Evolutionary conservation across 2,888 invertebrate species (phyloP), one percentile per base, ranked within the genome.

Genomic region (Apotomis capreana): DNA sequence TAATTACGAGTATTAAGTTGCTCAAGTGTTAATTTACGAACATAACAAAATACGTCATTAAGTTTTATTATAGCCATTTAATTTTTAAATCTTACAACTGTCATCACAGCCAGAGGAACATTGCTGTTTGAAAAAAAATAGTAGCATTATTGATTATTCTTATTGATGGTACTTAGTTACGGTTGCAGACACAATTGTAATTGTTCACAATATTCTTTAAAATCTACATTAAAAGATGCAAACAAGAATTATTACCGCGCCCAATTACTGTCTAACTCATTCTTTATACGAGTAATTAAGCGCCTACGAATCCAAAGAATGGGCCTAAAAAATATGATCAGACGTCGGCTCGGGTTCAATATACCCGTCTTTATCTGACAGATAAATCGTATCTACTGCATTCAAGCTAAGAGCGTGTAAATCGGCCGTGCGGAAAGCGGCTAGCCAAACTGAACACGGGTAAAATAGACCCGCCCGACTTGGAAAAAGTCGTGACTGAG

Each of bases 401-500:
- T 69, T 55, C 55, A 57, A 40, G 64, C 58, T 71, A 78, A 70
- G 72, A 69, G 68, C 72, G 76, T 78, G 80, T 78, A 80, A 78
- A 80, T 79, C 76, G 78, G 70, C 75, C 78, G 78, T 70, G 79
- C 80, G 78, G 76, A 69, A 73, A 70, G 69, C 64, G 69, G 44
- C 65, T 69, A 73, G 70, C 69, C 69, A 65, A 62, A 69, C 69
- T 61, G 63, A 74, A 65, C 71, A 64, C 73, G 51, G 62, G 69
- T 60, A 61, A 85, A 84, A 91, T 90, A 86, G 88, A 84, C 79
- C 84, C 80, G 85, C 86, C 84, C 85, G 88, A 87, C 87, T 88
- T 86, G 89, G 88, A 89, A 90, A 87, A 87, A 91, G 90, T 92
- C 92, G 92, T 92, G 92, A 92, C 90, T 87, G 84, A 84, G 83